Evolutionary conservation across 2,888 invertebrate species (phyloP), one percentile per base, ranked within the genome.

Genomic region (Lordiphosa fenestrarum): DNA sequence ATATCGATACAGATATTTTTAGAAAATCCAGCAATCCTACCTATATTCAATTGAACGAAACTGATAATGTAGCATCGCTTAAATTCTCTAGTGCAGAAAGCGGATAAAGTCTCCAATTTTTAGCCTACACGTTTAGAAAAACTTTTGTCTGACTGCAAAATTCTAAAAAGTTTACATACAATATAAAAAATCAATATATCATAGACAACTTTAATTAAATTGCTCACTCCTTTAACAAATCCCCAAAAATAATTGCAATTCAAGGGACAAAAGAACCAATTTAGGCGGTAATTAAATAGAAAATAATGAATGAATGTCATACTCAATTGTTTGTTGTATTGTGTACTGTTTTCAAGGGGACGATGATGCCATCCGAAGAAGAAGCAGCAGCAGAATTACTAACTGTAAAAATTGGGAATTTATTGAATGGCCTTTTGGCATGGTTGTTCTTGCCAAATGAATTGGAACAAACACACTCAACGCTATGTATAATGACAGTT

Each of bases 401-500:
- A 69, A 69, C 53, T 56, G 51, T 59, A 44, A 47, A 70, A 70
- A 57, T 62, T 49, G 49, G 44, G 38, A 74, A 71, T 64, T 66
- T 66, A 77, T 69, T 74, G 59, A 52, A 64, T 70, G 58, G 38
- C 73, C 56, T 58, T 62, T 6, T 21, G 36, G 3, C 15, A 2
- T 44, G 49, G 38, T 69, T 72, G 69, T 74, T 66, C 41, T 58
- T 76, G 66, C 70, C 77, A 72, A 80, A 83, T 80, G 81, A 83
- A 74, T 61, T 71, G 83, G 72, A 80, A 80, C 83, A 58, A 55
- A 51, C 9, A 21, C 25, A 36, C 19, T 15, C 30, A 44, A 44
- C 12, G 6, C 13, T 10, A 13, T 13, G 25, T 37, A n/a, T 21
- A 39, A 50, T 56, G 13, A 13, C 42, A 41, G 56, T 67, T 46